Conservation (phyloP, 1,140 invertebrate genomes). For the Neelides sp. region DNA sequence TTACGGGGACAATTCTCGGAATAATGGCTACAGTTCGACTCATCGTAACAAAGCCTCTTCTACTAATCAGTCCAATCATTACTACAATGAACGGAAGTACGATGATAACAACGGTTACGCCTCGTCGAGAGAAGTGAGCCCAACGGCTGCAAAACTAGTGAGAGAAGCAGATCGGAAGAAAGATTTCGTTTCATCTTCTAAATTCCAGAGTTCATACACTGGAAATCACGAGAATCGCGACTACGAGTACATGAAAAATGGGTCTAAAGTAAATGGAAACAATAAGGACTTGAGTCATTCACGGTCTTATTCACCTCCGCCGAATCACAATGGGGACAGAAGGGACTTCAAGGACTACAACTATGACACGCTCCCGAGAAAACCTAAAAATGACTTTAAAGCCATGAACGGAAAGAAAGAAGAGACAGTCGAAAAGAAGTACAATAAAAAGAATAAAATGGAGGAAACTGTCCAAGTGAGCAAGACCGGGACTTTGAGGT, state of each 20-base stretch:
- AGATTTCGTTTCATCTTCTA: constrained; percentile 11
- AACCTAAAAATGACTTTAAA: too few relatives aligned
- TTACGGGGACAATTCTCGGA: constrained; percentile 6
- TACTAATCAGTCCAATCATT: background rate
- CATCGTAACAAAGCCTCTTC: too few relatives aligned
- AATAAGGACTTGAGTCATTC: background rate
- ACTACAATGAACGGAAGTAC: background rate
- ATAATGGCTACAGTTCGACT: too few relatives aligned
- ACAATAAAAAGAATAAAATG: constrained; percentile 33
- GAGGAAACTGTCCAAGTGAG: constrained; percentile 31
- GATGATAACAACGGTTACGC: constrained; percentile 7
- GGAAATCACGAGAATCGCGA: too few relatives aligned
- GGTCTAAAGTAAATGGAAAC: constrained; percentile 2
- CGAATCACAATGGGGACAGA: background rate
- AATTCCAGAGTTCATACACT: constrained; percentile 16
- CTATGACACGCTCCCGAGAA: background rate
- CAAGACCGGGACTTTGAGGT: background rate
- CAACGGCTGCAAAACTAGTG: constrained; percentile 9
- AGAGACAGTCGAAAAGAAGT: constrained; percentile 35
- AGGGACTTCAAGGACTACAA: too few relatives aligned
- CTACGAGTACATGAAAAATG: too few relatives aligned
- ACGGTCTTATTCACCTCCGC: background rate
- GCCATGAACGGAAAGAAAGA: background rate
- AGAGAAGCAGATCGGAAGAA: constrained; percentile 14
- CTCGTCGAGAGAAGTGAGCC: constrained; percentile 7